These are phyloP conservation scores for Blastomussa wellsi DNA, from an alignment of 92 coral and sea anemone species.

Conservation along the genomic window DNA sequence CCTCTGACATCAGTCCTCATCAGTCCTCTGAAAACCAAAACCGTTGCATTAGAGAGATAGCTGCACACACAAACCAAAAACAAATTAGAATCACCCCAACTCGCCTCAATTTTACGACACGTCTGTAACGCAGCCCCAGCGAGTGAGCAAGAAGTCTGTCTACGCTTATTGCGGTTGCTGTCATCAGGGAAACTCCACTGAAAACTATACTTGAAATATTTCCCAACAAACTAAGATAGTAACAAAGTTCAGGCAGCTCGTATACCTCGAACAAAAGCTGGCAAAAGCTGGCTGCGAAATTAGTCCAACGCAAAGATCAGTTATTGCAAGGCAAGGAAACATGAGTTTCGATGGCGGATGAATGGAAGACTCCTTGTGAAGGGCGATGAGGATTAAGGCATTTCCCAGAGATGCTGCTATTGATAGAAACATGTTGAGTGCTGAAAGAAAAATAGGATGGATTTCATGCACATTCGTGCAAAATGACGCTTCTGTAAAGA, in stretches of 20 bases:
- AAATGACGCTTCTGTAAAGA: neutral
- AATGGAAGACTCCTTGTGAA: slow-evolving; percentile 3
- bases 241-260: neutral
- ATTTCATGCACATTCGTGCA: neutral
- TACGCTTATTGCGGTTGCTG: neutral
- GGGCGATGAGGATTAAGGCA: neutral
- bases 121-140: neutral
- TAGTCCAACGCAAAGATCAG: neutral
- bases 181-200: neutral
- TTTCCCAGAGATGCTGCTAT: neutral
- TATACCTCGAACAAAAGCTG: neutral
- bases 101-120: neutral
- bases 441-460: neutral
- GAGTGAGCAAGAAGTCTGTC: neutral
- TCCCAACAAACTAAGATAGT: neutral
- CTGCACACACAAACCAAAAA: neutral
- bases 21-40: neutral
- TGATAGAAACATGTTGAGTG: neutral
- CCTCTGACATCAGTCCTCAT: neutral
- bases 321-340: neutral
- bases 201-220: neutral
- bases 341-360: neutral
- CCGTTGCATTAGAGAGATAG: neutral
- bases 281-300: neutral
- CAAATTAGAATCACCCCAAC: neutral